Base-by-base conservation (phyloP, 2,113 vertebrate species). In the Zosterops borbonicus region DNA sequence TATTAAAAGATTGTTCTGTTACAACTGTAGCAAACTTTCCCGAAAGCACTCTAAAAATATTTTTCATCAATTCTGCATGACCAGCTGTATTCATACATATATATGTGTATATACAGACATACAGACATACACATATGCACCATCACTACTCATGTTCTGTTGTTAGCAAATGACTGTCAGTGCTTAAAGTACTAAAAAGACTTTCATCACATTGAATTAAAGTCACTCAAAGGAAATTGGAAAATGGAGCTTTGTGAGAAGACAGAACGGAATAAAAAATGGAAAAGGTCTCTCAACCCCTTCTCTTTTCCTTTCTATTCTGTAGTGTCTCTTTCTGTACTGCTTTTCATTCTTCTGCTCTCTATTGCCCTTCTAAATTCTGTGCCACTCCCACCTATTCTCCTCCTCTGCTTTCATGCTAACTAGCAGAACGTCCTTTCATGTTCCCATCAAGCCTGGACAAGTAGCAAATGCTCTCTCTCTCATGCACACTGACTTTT, bases 71-170 rank as follows among this genome's bases (percentile, higher is more conserved):
- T 60, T 65, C 41, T 25, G 14, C 46, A 76, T 71, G 18, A 11
- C 41, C 64, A 49, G 18, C 27, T 76, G 14, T 42, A n/a, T 84
- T 68, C 3, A 42, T 52, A 33, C 7, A 52, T 25, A 33, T 33
- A 17, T 46, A 13, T 39, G 14, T 22, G 2, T 55, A 33, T 28
- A 16, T 39, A 14, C 20, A 63, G 41, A 33, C 24, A 41, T 33
- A 27, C 14, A 53, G 33, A n/a, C 9, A 33, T 3, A 15, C 2
- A 19, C 0, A 0, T 28, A 28, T 41, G 17, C 13, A 47, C 25
- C 10, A 17, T 52, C 59, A 41, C 41, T 68, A 9, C 55, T 81
- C 58, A 47, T 2, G 0, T 14, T 65, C 25, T 82, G 22, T 29
- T 27, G 49, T 71, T 64, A 71, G 31, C 13, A 91, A 84, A 75